phyloP scores from a whole-genome alignment of 2,797 vertebrate species.

The Austrolebias charrua region DNA sequence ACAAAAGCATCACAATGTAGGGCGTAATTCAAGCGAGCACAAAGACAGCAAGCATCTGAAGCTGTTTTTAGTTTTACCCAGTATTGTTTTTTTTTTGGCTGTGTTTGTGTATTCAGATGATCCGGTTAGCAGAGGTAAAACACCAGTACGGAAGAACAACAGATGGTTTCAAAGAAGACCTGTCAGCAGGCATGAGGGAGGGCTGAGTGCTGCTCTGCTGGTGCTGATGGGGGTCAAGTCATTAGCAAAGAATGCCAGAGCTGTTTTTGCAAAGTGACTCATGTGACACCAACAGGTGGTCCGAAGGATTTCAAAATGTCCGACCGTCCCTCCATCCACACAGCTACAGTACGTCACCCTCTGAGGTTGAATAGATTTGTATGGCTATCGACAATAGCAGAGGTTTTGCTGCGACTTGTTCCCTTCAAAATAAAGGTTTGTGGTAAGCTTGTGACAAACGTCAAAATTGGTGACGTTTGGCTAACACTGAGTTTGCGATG shows the following conservation, averaged over 20 bases:
- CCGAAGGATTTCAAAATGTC: constrained; percentile 5
- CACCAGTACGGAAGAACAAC: constrained; percentile 41
- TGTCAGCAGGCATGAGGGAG: constrained; percentile 65
- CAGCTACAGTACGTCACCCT: too few relatives aligned
- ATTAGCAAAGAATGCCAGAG: constrained; percentile 51
- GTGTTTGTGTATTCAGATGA: constrained; percentile 40
- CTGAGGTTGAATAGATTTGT: too few relatives aligned
- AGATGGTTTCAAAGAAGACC: constrained; percentile 62
- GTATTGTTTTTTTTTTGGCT: constrained; percentile 37
- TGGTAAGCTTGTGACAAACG: too few relatives aligned
- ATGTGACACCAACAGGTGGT: constrained; percentile 45
- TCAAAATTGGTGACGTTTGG: too few relatives aligned
- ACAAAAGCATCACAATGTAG: neutral
- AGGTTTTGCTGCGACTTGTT: too few relatives aligned
- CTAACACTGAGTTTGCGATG: too few relatives aligned
- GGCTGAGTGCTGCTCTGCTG: too few relatives aligned
- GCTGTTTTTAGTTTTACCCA: constrained; percentile 2
- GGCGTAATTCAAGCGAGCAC: neutral
- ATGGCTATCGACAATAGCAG: too few relatives aligned
- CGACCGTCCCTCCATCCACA: too few relatives aligned
- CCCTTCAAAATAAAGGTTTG: too few relatives aligned
- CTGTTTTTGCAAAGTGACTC: constrained; percentile 51
- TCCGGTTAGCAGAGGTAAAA: constrained; percentile 36
- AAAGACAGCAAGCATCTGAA: neutral
- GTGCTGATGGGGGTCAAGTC: constrained; percentile 39